Evolutionary conservation across 2,797 vertebrate species (phyloP), one percentile per base, ranked within the genome.

Genomic region (Acanthopagrus latus): DNA sequence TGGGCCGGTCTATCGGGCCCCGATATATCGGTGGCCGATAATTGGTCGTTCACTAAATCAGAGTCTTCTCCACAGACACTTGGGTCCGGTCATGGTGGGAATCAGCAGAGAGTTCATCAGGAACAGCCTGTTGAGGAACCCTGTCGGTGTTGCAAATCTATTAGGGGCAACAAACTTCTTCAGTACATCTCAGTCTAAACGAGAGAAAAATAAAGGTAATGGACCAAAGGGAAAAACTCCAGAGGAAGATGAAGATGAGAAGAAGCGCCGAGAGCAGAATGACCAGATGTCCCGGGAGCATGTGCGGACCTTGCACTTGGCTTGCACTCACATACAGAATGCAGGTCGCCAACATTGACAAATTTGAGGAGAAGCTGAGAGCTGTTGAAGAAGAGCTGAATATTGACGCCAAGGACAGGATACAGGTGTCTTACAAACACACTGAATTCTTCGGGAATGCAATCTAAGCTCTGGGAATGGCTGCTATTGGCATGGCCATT

Each of bases 341-440:
- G 97, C 96, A 98, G 80, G 97, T 99, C 55, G 97, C 97, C 76
- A 99, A 98, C 86, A 98, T 98, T 1, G 97, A 99, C 92, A 98
- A 97, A 83, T 99, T 99, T 85, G 98, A 99, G 76, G 98, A 99
- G 93, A 99, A 98, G 90, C 95, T 99, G 60, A 95, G 97, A 82
- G 96, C 97, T 1, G 97, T 94, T 0, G 98, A 99, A 88, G 97
- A 99, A 2, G 96, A 98, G 79, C 94, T 99, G 82, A 95, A 96
- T 48, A 97, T 99, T 2, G 96, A 97, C n/a, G 72, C 83, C 57
- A 97, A 93, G 72, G 98, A 99, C 86, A 95, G 98, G 79, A 97
- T 99, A 74, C 98, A 97, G 0, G 96, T 99, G 62, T 96, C 96
- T 23, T 99, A 99, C 91, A 98, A 97, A 84, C 97, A 96, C n/a